A percentile compares a stretch with the other conserved stretches of the same genome.
These are phyloP conservation scores for Apeira syringaria DNA, from an alignment of 2,888 invertebrate genomes.

Conservation along the genomic window DNA sequence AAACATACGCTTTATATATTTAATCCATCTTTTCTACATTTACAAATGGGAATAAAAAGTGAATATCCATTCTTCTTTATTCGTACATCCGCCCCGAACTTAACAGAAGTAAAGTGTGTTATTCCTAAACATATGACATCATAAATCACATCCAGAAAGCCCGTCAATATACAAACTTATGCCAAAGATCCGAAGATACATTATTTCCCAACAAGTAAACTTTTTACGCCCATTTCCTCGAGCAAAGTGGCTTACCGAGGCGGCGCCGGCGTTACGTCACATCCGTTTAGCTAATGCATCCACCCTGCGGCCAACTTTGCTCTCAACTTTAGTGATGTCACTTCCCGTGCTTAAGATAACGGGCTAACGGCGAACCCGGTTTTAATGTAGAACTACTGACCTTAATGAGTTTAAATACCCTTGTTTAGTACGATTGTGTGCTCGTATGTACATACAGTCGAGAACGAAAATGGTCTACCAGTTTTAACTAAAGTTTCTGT, in stretches of 20 bases:
- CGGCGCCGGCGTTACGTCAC: slow-evolving; percentile 25
- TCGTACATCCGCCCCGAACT: too few relatives aligned
- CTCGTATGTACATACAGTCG: too few relatives aligned
- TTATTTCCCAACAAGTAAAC: slow-evolving; percentile 14
- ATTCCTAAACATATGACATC: neutral
- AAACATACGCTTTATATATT: too few relatives aligned
- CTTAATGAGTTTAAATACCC: slow-evolving; percentile 12
- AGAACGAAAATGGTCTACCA: too few relatives aligned
- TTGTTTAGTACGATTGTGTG: neutral
- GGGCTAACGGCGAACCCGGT: slow-evolving; percentile 20
- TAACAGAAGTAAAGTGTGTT: neutral
- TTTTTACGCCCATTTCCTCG: slow-evolving; percentile 20
- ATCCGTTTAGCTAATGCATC: slow-evolving; percentile 32
- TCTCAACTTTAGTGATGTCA: slow-evolving; percentile 24
- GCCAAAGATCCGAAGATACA: slow-evolving; percentile 9
- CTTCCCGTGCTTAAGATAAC: slow-evolving; percentile 23
- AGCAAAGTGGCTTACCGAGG: slow-evolving; percentile 24
- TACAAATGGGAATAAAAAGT: too few relatives aligned
- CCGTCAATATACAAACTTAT: slow-evolving; percentile 10
- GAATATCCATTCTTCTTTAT: too few relatives aligned
- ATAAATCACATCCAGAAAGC: slow-evolving; percentile 17
- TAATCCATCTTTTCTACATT: too few relatives aligned
- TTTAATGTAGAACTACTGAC: slow-evolving; percentile 13
- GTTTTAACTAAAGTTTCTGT: too few relatives aligned
- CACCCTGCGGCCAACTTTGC: slow-evolving; percentile 30